These are phyloP conservation scores for Ectropis crepuscularia DNA, from an alignment of 2,888 invertebrate genomes.

Conservation along the genomic window DNA sequence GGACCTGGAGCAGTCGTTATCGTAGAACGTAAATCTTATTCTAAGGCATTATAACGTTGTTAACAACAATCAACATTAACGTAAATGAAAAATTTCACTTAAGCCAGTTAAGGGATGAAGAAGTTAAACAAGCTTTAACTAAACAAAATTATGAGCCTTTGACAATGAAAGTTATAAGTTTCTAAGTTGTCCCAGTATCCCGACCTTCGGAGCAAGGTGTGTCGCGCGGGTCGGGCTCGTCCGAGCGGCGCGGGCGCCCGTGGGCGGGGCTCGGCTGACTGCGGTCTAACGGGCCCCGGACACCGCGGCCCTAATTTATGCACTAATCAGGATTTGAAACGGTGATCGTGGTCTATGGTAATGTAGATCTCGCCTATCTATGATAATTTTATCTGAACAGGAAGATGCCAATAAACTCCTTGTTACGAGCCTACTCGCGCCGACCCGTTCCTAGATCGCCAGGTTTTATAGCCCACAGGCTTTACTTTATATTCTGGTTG, in stretches of 20 bases:
- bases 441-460: conserved; percentile 22
- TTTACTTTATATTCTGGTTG: conserved; percentile 27
- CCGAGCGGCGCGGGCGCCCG: conserved; percentile 46
- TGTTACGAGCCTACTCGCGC: conserved; percentile 18
- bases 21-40: conserved; percentile 10
- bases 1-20: conserved; percentile 7
- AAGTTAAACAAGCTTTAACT: too few species aligned
- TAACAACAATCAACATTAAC: background rate
- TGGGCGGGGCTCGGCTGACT: conserved; percentile 54
- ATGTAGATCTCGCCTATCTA: conserved; percentile 39
- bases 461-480: conserved; percentile 22
- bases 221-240: conserved; percentile 55
- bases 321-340: conserved; percentile 44
- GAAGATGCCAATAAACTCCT: conserved; percentile 36
- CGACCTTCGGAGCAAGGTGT: conserved; percentile 47
- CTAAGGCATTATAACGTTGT: background rate
- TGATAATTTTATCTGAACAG: conserved; percentile 42
- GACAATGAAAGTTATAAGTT: background rate
- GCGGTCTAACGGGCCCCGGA: conserved; percentile 50
- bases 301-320: conserved; percentile 43
- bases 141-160: too few species aligned
- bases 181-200: background rate
- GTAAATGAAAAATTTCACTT: background rate
- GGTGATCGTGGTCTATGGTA: conserved; percentile 44
- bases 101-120: background rate